Base-by-base conservation (phyloP, 2,888 invertebrate genomes). In the Cylindroiulus punctatus region DNA sequence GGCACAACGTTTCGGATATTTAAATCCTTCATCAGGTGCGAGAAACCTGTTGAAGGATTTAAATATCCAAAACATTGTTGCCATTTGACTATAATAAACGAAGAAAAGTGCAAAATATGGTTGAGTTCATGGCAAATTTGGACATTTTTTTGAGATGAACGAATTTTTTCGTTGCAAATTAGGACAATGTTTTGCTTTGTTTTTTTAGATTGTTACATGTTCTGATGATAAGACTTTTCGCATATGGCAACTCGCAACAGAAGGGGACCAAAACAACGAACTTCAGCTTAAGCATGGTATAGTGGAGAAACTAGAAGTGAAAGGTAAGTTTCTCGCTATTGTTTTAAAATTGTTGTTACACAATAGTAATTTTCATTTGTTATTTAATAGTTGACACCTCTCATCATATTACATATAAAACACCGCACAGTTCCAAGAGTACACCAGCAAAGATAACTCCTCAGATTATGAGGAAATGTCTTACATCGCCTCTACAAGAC, bases 141-240 rank as follows among this genome's bases (percentile, higher is more conserved):
- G 7, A 36, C 7, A 81, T 10, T 17, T 1, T n/a, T 32, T 19
- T 22, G 12, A 17, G n/a, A 30, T 81, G 32, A 81, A 81, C 17
- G 81, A 14, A 10, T 14, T 81, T n/a, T 14, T 30, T 0, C 30
- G 2, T 81, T 30, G 12, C 30, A 30, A 76, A 17, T 76, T 26
- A 76, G 19, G 22, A 76, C 1, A 82, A 4, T 82, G 32, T 82
- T 82, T 82, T 40, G 12, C 17, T n/a, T 57, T 86, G 8, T 52
- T 40, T 22, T 19, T 86, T n/a, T 88, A 92, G 90, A 91, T 96
- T 83, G 94, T 96, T 19, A 96, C 96, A 0, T 95, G 96, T 90
- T 95, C 96, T 84, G 97, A 97, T 90, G 97, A 97, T 91, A 94
- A 95, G 17, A 92, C 93, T 0, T 95, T 95, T 90, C 94, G 94